phyloP scores from a whole-genome alignment of 2,797 vertebrate genomes.

The Scyliorhinus canicula region DNA sequence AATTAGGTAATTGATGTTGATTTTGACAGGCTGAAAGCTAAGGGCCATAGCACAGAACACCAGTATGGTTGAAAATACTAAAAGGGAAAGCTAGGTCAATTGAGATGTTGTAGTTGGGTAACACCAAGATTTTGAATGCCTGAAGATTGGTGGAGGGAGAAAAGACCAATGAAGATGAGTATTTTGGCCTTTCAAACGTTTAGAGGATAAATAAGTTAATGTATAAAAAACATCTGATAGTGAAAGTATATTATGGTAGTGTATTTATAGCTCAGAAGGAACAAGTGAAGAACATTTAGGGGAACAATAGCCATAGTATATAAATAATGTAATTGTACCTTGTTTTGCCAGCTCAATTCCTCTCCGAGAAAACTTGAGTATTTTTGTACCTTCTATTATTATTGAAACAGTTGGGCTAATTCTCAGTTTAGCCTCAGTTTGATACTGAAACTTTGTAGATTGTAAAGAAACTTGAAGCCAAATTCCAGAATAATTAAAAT shows the following conservation, averaged over 20 bases:
- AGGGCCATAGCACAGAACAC: not conserved
- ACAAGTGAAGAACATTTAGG: not conserved
- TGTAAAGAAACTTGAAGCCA: not conserved
- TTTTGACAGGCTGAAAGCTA: not conserved
- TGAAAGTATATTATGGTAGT: not conserved
- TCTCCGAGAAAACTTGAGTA: not conserved
- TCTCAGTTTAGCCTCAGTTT: not conserved
- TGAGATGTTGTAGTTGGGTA: not conserved
- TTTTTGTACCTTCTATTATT: not conserved
- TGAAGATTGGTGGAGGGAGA: not conserved
- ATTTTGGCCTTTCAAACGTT: not conserved
- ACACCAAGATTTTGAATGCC: not conserved
- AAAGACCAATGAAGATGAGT: not conserved
- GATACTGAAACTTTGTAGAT: not conserved
- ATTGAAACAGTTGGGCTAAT: not conserved
- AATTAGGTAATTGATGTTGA: not conserved
- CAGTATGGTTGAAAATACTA: not conserved
- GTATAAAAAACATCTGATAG: not conserved
- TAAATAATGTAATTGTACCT: constrained; percentile 9
- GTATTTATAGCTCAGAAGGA: not conserved
- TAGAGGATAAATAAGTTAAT: not conserved
- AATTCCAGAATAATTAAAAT: constrained; percentile 27
- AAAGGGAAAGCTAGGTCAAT: not conserved
- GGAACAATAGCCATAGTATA: not conserved
- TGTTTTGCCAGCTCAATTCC: not conserved